Evolutionary conservation across 2,888 invertebrate genomes (phyloP).

Genomic region (Thera obeliscata): DNA sequence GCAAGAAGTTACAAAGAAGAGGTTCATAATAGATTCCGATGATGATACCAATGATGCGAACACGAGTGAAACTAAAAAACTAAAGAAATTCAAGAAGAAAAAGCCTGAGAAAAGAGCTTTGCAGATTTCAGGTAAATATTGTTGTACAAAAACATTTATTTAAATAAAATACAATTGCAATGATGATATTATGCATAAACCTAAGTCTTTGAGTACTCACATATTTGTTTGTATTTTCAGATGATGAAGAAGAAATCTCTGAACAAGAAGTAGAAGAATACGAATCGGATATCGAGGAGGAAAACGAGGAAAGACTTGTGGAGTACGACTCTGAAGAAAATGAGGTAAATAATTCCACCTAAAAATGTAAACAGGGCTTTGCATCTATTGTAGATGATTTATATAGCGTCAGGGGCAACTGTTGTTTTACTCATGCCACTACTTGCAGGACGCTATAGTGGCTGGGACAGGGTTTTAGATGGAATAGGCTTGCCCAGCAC

Average conservation of each 20-base stretch:
- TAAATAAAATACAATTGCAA: too few relatives aligned
- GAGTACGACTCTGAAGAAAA: conserved; percentile 95
- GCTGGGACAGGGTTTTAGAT: too few relatives aligned
- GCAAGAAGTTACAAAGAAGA: conserved; percentile 58
- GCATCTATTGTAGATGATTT: too few relatives aligned
- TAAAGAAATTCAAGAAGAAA: conserved; percentile 70
- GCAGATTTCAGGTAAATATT: conserved; percentile 73
- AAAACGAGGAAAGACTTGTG: conserved; percentile 73
- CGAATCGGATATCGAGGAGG: conserved; percentile 60
- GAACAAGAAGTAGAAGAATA: conserved; percentile 68
- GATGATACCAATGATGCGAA: conserved; percentile 58
- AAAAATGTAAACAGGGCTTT: too few relatives aligned
- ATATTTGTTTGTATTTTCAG: conserved; percentile 38
- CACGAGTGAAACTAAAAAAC: conserved; percentile 47
- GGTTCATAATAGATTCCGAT: conserved; percentile 74
- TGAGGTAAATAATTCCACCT: conserved; percentile 82
- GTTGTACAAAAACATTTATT: too few relatives aligned
- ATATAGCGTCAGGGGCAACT: too few relatives aligned
- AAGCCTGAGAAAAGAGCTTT: conserved; percentile 66
- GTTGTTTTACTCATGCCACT: too few relatives aligned
- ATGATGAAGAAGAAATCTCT: conserved; percentile 68
- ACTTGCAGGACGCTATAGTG: too few relatives aligned
- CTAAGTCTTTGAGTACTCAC: not conserved
- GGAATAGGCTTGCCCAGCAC: too few relatives aligned
- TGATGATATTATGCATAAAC: not conserved